Evolutionary conservation across 1,140 invertebrate genomes (phyloP).

Genomic region (Eueides isabella): DNA sequence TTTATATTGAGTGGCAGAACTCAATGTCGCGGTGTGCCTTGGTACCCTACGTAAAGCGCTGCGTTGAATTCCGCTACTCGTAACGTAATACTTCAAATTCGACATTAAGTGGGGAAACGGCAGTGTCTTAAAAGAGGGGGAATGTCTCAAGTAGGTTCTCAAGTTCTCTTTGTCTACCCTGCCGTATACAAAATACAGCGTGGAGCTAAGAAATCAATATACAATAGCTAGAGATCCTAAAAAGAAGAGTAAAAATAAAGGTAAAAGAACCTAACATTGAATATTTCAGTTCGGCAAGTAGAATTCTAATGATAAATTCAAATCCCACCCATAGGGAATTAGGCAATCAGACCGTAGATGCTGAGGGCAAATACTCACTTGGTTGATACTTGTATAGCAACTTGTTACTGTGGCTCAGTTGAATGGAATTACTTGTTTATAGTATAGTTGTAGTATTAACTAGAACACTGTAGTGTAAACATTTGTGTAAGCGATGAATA

Average conservation of each 20-base stretch:
- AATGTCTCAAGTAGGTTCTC: too few species aligned
- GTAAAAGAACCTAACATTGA: constrained; percentile 42
- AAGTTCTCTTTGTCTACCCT: too few species aligned
- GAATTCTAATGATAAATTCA: constrained; percentile 75
- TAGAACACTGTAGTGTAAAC: neutral
- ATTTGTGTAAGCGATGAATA: neutral
- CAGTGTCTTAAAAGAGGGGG: too few species aligned
- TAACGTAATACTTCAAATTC: too few species aligned
- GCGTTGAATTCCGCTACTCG: too few species aligned
- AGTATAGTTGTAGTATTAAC: neutral
- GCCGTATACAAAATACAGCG: too few species aligned
- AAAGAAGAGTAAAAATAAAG: neutral
- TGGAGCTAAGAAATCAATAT: neutral
- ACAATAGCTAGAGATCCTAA: neutral
- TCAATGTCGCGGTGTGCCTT: too few species aligned
- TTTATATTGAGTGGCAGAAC: too few species aligned
- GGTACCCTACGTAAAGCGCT: too few species aligned
- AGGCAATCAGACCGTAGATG: constrained; percentile 65
- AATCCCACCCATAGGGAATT: constrained; percentile 63
- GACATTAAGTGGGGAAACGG: too few species aligned
- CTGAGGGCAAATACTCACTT: neutral
- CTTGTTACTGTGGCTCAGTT: neutral
- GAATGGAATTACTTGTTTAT: constrained; percentile 8
- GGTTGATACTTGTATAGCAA: neutral
- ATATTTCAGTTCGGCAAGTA: constrained; percentile 45